These are phyloP conservation scores for Melanogrammus aeglefinus DNA, from an alignment of 2,797 vertebrate genomes.

Conservation along the genomic window DNA sequence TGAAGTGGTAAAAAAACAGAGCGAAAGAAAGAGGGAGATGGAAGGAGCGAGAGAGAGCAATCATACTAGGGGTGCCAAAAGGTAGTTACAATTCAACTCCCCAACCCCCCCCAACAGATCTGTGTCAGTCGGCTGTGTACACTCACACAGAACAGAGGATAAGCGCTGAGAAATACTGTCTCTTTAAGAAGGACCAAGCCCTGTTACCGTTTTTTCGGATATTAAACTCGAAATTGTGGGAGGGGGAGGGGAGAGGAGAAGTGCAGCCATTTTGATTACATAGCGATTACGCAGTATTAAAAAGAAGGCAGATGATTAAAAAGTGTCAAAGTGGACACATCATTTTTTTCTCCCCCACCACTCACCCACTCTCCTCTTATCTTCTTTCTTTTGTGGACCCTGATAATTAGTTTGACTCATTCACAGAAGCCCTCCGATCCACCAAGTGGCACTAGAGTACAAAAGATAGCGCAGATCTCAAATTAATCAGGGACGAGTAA, in stretches of 20 bases:
- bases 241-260: conserved; percentile 34
- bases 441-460: conserved; percentile 81
- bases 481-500: conserved; percentile 21
- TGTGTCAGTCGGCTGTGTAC: conserved; percentile 60
- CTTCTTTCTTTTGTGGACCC: conserved; percentile 53
- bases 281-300: conserved; percentile 59
- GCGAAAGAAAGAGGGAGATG: conserved; percentile 10
- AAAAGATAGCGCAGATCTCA: conserved; percentile 60
- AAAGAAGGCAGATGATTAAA: conserved; percentile 66
- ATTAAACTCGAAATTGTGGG: conserved; percentile 41
- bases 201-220: conserved; percentile 46
- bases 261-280: conserved; percentile 58
- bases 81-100: conserved; percentile 72
- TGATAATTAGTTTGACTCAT: conserved; percentile 76
- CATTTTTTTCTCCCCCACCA: conserved; percentile 15
- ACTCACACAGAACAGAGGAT: conserved; percentile 58
- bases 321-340: conserved; percentile 58
- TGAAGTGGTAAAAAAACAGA: conserved; percentile 70
- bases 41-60: conserved; percentile 46
- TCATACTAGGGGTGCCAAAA: conserved; percentile 85
- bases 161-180: conserved; percentile 71
- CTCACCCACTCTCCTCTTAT: conserved; percentile 18
- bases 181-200: conserved; percentile 48
- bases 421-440: conserved; percentile 73
- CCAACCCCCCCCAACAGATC: conserved; percentile 1